These are phyloP conservation scores for Dryobota labecula DNA, from an alignment of 2,888 invertebrate genomes.

Conservation along the genomic window DNA sequence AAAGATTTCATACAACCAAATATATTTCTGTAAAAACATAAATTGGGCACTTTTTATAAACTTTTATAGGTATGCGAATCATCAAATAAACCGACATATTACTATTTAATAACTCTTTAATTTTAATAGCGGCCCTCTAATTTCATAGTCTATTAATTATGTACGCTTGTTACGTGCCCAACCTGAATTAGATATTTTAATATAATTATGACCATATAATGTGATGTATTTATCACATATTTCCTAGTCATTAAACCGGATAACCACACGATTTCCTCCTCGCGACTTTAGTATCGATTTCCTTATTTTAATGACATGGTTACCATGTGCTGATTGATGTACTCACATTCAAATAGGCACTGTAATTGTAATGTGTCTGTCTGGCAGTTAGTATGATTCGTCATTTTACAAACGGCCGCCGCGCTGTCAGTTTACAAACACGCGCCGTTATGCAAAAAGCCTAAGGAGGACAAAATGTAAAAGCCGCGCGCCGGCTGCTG, in stretches of 20 bases:
- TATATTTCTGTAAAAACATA: not conserved
- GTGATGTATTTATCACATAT: not conserved
- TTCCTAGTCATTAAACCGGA: conserved; percentile 26
- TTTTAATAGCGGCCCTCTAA: not conserved
- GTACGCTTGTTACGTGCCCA: no score
- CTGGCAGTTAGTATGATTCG: no score
- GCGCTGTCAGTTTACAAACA: no score
- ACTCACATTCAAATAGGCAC: not conserved
- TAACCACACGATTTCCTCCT: conserved; percentile 36
- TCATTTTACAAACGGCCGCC: no score
- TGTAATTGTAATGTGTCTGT: no score
- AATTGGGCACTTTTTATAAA: not conserved
- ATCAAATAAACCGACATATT: not conserved
- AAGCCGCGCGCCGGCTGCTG: no score
- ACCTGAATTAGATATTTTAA: not conserved
- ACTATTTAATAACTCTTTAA: not conserved
- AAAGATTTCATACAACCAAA: not conserved
- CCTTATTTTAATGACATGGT: conserved; percentile 24
- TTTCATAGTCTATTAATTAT: not conserved
- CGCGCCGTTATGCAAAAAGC: no score
- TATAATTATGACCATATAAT: not conserved
- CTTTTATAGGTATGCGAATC: not conserved
- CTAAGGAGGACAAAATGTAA: no score
- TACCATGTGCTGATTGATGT: conserved; percentile 34
- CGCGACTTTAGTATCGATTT: conserved; percentile 3